Percentiles rank a stretch among this genome's conserved stretches.
Conservation (phyloP, 2,888 invertebrate species). For the Bugulina stolonifera region DNA sequence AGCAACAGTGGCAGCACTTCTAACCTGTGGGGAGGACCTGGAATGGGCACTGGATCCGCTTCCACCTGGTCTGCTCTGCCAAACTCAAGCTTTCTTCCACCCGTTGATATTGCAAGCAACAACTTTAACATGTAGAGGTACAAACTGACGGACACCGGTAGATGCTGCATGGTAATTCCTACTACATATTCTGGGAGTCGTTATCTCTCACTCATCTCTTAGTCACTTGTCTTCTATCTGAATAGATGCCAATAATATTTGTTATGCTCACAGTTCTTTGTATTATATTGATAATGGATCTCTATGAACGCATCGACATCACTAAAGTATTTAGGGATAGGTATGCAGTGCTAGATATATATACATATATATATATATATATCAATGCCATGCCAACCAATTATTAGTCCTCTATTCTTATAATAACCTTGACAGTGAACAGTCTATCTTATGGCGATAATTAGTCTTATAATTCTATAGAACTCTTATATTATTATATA, state of each 20-base stretch:
- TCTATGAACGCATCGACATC: constrained; percentile 21
- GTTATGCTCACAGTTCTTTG: not conserved
- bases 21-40: constrained; percentile 7
- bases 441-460: too few relatives aligned
- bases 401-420: too few relatives aligned
- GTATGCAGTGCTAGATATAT: not conserved
- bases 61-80: constrained; percentile 14
- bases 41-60: not conserved
- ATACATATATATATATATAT: not conserved
- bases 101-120: not conserved
- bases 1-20: constrained; percentile 16
- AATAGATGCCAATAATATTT: not conserved
- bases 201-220: not conserved
- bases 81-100: not conserved
- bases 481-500: not conserved
- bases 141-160: too few relatives aligned
- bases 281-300: constrained; percentile 15
- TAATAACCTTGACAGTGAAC: too few relatives aligned
- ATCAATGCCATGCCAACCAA: too few relatives aligned
- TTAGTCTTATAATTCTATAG: not conserved
- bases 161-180: too few relatives aligned
- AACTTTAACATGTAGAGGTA: not conserved
- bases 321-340: not conserved
- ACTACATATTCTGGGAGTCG: not conserved
- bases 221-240: not conserved